A percentile compares a stretch with the other conserved stretches of the same genome.
Evolutionary conservation across 1,140 invertebrate species (phyloP).

Genomic region (Zaprionus taronus): DNA sequence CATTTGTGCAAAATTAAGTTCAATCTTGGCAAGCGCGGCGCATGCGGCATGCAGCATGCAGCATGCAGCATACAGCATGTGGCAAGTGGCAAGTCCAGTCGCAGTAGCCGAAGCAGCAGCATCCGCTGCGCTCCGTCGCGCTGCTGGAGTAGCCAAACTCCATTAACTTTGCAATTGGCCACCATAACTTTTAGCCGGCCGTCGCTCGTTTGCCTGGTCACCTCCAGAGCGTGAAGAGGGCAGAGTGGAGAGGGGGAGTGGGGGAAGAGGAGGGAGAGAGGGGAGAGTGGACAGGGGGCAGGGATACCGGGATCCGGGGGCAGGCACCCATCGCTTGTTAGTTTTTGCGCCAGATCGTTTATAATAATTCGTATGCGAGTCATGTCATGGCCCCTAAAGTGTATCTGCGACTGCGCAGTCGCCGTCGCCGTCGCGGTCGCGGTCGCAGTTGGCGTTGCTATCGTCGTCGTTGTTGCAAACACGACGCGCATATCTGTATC

Average conservation of each 20-base stretch:
- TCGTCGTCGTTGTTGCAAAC: conserved; percentile 31
- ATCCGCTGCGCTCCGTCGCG: conserved; percentile 48
- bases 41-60: conserved; percentile 26
- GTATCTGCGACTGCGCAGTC: conserved; percentile 78
- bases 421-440: neutral
- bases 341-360: conserved; percentile 83
- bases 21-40: conserved; percentile 65
- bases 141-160: conserved; percentile 82
- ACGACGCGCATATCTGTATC: conserved; percentile 77
- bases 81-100: conserved; percentile 45
- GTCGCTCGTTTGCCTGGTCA: conserved; percentile 44
- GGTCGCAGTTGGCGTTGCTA: neutral
- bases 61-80: conserved; percentile 17
- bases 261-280: neutral
- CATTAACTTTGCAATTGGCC: conserved; percentile 83
- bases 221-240: neutral
- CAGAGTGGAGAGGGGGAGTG: neutral
- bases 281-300: neutral
- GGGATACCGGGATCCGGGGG: neutral
- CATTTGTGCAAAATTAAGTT: conserved; percentile 82
- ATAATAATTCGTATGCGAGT: conserved; percentile 83
- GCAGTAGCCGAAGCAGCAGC: conserved; percentile 47
- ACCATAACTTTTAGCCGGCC: conserved; percentile 74
- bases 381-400: conserved; percentile 82
- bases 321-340: conserved; percentile 72